Evolutionary conservation across 37 sponge, comb jelly and placozoan genomes (phyloP), one percentile per base, ranked within the genome.

Genomic region (Hexactinellida sp.): DNA sequence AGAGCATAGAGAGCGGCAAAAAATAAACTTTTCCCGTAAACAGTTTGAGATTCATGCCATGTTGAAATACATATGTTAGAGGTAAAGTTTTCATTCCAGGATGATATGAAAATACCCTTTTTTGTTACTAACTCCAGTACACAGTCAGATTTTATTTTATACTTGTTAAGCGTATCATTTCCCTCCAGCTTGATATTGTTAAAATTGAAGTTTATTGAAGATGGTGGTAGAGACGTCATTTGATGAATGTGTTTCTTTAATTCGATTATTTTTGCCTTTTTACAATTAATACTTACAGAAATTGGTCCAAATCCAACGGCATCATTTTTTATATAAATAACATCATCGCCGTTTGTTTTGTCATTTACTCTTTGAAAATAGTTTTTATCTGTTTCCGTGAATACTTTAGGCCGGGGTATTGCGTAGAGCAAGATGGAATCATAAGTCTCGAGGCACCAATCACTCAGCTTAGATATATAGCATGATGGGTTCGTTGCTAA

Each of bases 381-480:
- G n/a, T 47, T 47, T 47, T 47, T 47, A 47, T 47, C 52, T 16
- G 9, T 16, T 47, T 47, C 76, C 21, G 76, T 63, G 30, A 25
- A 63, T 10, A 10, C 3, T 63, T 63, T 63, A 63, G 30, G 76
- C 30, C 76, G 3, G 30, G 76, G 76, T 25, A 63, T n/a, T 7
- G 76, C 76, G 30, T 63, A 63, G 25, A 63, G 76, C 30, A 63
- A n/a, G 13, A n/a, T 10, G 5, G 76, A 7, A 23, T 63, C 76
- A 63, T 63, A 63, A 7, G 21, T n/a, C 76, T 63, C 76, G 13
- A 63, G 76, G 13, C 76, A 63, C 76, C 76, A 63, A n/a, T 63
- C 76, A 63, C 28, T 25, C 76, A 63, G 34, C 30, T 63, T 63
- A n/a, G 28, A 25, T 32, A 63, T 63, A n/a, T 63, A 63, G 76